Percentiles rank a stretch among this genome's conserved stretches.
These are phyloP conservation scores for Stegodyphus dumicola DNA, from an alignment of 1,140 invertebrate genomes.

Conservation along the genomic window DNA sequence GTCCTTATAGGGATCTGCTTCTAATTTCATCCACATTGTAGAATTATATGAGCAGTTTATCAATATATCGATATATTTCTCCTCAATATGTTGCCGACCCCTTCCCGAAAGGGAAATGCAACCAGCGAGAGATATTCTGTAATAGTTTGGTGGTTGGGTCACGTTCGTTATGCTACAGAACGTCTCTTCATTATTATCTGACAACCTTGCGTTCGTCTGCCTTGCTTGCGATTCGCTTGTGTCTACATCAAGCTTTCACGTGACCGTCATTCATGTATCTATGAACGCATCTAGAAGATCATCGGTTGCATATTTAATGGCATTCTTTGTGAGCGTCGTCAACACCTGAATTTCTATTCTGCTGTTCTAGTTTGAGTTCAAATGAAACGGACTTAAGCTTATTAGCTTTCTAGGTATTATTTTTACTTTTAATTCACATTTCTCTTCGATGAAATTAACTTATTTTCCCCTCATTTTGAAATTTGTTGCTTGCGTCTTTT, in stretches of 20 bases:
- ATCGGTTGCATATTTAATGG: constrained; percentile 46
- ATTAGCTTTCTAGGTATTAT: too few relatives aligned
- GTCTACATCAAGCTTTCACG: not conserved
- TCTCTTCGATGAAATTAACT: too few relatives aligned
- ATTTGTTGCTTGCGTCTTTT: too few relatives aligned
- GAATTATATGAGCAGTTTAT: too few relatives aligned
- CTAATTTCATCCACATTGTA: too few relatives aligned
- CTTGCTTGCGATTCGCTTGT: not conserved
- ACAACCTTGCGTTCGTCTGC: constrained; percentile 28
- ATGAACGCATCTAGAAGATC: not conserved
- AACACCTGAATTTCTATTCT: too few relatives aligned
- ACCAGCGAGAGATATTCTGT: constrained; percentile 13
- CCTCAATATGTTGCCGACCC: not conserved
- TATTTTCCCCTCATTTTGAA: too few relatives aligned
- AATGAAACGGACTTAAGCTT: too few relatives aligned
- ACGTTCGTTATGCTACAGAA: constrained; percentile 33
- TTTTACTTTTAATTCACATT: too few relatives aligned
- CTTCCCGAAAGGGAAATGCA: not conserved
- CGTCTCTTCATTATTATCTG: constrained; percentile 56
- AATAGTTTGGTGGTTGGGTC: constrained; percentile 51
- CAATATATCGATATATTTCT: too few relatives aligned
- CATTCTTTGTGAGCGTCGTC: not conserved
- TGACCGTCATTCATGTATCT: not conserved
- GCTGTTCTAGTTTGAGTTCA: too few relatives aligned
- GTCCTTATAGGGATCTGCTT: too few relatives aligned